Base-by-base conservation (phyloP, 2,888 invertebrate species). In the Sisyra nigra region DNA sequence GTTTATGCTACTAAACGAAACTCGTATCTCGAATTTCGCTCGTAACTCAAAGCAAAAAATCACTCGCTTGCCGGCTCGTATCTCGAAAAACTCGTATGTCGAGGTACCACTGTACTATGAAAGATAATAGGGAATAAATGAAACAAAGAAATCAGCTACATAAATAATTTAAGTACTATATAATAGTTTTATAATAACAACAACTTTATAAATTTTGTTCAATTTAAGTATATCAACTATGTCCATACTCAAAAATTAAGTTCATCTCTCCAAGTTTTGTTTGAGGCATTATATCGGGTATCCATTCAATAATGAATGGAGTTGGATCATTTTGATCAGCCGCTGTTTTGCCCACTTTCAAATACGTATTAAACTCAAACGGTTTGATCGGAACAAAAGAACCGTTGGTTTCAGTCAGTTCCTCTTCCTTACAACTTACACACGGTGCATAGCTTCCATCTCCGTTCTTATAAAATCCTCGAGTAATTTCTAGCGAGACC, bases 281-380 rank as follows among this genome's bases (percentile, higher is more conserved):
- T 48, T 70, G 63, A 5, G 77, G 77, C 41, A 80, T 64, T 43
- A 81, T 72, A 54, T 80, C 76, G 1, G 83, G 81, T 45, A 76
- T 76, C 85, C 85, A 86, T 55, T 82, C 80, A 35, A 86, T 73
- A 19, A 76, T 63, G 54, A 85, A 76, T 13, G 74, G 78, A 44
- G 69, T 76, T 47, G 71, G 72, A 40, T 76, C 71, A 44, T 54
- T 56, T 48, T 59, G 58, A 35, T 59, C 56, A 5, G 9, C 54
- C 50, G 34, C 55, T 52, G 34, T 57, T 52, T 62, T 60, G 72
- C 72, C 80, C 57, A 72, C 74, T 70, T 73, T 74, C 5, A 77
- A 61, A 57, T 65, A 74, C 8, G 76, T 76, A 55, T 72, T 73
- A 36, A 74, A 60, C 50, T 75, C 71, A 49, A 71, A 59, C 2